Evolutionary conservation across 2,888 invertebrate genomes (phyloP).

Genomic region (Lepidocyrtinus sp.): DNA sequence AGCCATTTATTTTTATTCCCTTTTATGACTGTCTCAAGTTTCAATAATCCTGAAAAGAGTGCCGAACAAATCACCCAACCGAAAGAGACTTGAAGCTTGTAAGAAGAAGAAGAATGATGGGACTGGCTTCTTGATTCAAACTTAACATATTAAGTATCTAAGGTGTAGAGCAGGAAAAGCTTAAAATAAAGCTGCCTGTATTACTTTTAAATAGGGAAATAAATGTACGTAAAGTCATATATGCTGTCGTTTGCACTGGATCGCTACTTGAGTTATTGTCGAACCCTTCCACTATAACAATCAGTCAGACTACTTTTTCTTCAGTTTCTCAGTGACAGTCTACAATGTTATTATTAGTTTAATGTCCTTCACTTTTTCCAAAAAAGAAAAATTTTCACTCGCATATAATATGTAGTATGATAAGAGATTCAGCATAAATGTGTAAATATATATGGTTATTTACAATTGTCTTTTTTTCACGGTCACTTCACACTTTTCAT

Average conservation of each 20-base stretch:
- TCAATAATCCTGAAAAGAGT: constrained; percentile 62
- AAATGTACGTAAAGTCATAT: not conserved
- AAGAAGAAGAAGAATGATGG: constrained; percentile 45
- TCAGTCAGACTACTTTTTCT: constrained; percentile 6
- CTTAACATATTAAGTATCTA: constrained; percentile 19
- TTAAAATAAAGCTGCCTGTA: not conserved
- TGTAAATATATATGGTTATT: not conserved
- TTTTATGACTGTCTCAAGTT: constrained; percentile 64
- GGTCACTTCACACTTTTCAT: constrained; percentile 37
- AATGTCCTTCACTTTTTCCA: not conserved
- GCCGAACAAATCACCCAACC: constrained; percentile 63
- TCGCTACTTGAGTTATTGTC: constrained; percentile 38
- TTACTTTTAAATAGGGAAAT: not conserved
- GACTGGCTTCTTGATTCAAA: constrained; percentile 44
- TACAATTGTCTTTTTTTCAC: constrained; percentile 52
- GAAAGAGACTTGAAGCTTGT: constrained; percentile 59
- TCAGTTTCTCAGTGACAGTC: not conserved
- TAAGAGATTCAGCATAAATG: not conserved
- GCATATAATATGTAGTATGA: no score
- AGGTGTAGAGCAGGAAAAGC: not conserved
- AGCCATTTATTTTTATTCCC: constrained; percentile 67
- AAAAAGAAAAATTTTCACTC: not conserved
- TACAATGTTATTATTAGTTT: not conserved
- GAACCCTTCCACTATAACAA: constrained; percentile 35
- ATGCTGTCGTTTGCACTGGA: constrained; percentile 2